These are phyloP conservation scores for Lepetodrilus schrolli DNA, from an alignment of 2,888 invertebrate species.

Conservation along the genomic window DNA sequence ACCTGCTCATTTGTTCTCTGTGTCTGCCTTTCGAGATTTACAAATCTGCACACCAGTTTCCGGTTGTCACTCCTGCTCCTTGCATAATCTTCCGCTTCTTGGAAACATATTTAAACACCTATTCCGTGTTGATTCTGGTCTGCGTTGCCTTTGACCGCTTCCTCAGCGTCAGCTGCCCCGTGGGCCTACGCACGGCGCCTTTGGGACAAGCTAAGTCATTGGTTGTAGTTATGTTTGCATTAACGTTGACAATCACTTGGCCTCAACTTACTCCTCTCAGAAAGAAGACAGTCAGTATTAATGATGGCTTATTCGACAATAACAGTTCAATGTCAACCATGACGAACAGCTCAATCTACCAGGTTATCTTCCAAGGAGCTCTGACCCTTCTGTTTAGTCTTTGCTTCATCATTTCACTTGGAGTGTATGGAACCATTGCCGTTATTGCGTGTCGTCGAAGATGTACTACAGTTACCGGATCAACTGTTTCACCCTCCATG, in stretches of 20 bases:
- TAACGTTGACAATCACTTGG: constrained; percentile 51
- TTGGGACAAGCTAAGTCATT: constrained; percentile 51
- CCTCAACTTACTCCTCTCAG: constrained; percentile 58
- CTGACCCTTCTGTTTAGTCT: constrained; percentile 44
- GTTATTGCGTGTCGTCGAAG: background rate
- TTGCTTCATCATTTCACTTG: background rate
- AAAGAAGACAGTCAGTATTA: constrained; percentile 46
- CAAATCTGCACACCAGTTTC: background rate
- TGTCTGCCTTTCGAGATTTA: constrained; percentile 3
- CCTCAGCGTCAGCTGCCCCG: background rate
- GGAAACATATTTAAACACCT: background rate
- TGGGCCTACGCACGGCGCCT: background rate
- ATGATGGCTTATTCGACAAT: constrained; percentile 46
- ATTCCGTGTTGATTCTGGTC: background rate
- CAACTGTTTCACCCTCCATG: too few relatives aligned
- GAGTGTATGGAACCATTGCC: constrained; percentile 1
- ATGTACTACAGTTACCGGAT: too few relatives aligned
- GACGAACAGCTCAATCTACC: constrained; percentile 44
- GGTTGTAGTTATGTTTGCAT: constrained; percentile 43
- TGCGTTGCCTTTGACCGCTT: constrained; percentile 18
- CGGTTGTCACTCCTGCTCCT: background rate
- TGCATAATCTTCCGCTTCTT: constrained; percentile 10
- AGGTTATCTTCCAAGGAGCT: constrained; percentile 51
- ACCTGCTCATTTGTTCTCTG: background rate
- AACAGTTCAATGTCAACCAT: constrained; percentile 53